Conservation (phyloP, 2,888 invertebrate species). For the Cataglyphis livida region DNA sequence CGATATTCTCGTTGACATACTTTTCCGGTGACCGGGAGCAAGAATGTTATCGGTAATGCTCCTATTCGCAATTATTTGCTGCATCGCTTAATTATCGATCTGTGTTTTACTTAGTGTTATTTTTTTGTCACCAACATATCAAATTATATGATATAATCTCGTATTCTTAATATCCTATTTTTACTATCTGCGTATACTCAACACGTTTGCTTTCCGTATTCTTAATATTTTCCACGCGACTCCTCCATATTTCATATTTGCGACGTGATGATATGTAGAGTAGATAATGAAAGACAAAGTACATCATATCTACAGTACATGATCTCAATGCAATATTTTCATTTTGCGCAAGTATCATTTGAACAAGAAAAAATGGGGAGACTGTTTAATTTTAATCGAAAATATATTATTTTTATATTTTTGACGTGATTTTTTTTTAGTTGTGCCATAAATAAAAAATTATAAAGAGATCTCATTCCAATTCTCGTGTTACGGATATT, state of each 20-base stretch:
- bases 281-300: slow-evolving; percentile 1
- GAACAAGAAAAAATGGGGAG: neutral
- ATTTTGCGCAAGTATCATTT: neutral
- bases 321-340: neutral
- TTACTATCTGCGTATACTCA: neutral
- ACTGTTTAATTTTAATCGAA: neutral
- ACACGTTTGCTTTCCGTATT: neutral
- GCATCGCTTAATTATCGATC: slow-evolving; percentile 43
- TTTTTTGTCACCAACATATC: neutral
- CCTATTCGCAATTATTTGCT: slow-evolving; percentile 32
- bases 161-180: neutral
- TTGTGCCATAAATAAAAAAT: neutral
- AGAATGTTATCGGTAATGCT: slow-evolving; percentile 36
- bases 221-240: neutral
- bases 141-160: neutral
- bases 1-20: slow-evolving; percentile 38
- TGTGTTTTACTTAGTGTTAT: slow-evolving; percentile 17
- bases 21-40: neutral
- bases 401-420: neutral
- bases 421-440: neutral
- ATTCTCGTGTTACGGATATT: neutral
- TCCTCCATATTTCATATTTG: neutral
- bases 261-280: neutral
- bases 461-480: neutral
- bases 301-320: neutral